These are phyloP conservation scores for Anthoscopus minutus DNA, from an alignment of 2,113 vertebrate genomes.

Conservation along the genomic window DNA sequence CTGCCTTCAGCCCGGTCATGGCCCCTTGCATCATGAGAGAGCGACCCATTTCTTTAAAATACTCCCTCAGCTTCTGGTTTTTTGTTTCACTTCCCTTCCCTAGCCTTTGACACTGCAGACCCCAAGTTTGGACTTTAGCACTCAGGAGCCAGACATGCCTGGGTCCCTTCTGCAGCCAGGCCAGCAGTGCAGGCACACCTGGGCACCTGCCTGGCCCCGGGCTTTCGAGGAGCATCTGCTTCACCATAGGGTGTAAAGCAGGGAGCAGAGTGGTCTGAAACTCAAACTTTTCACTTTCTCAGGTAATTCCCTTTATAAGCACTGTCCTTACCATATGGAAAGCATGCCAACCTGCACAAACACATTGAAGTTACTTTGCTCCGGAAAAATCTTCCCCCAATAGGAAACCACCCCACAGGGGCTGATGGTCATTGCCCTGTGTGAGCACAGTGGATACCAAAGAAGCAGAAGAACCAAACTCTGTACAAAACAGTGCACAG, in stretches of 20 bases:
- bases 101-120: not conserved
- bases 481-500: not conserved
- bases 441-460: not conserved
- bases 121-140: not conserved
- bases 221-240: not conserved
- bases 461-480: not conserved
- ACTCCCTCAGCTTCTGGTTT: not conserved
- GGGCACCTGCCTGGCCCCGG: not conserved
- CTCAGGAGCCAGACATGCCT: not conserved
- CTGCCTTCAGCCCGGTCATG: fast-evolving
- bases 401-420: not conserved
- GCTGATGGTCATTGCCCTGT: not conserved
- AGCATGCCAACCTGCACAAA: fast-evolving
- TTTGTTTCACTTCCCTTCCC: not conserved
- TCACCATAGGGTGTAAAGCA: not conserved
- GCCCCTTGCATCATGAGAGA: not conserved
- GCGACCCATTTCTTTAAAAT: not conserved
- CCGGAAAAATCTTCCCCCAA: not conserved
- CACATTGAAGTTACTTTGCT: not conserved
- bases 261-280: not conserved
- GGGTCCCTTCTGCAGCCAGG: not conserved
- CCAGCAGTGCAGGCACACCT: not conserved
- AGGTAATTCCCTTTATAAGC: not conserved
- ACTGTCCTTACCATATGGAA: fast-evolving
- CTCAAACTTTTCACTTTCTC: not conserved